Percentiles rank a stretch among this genome's conserved stretches.
Conservation (phyloP, 2,113 vertebrate genomes). For the Microcebus jonahi region DNA sequence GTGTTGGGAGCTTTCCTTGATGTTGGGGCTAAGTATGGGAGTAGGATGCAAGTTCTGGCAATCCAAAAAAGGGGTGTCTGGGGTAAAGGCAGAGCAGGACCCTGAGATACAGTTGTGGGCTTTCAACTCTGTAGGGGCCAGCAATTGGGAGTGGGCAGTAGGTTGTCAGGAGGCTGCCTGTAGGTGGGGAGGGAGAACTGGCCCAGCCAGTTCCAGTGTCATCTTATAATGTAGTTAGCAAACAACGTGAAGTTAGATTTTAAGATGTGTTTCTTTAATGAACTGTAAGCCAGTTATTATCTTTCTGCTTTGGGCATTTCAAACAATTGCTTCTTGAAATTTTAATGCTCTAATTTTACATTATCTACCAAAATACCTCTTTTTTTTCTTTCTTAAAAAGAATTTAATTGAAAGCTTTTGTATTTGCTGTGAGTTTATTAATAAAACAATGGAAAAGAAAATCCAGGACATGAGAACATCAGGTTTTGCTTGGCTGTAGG, state of each 20-base stretch:
- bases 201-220: background rate
- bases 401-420: background rate
- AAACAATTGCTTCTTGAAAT: slow-evolving; percentile 41
- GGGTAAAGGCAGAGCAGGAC: background rate
- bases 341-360: slow-evolving; percentile 35
- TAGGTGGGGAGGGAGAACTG: background rate
- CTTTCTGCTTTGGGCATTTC: slow-evolving; percentile 42
- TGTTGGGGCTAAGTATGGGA: background rate
- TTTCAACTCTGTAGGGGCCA: background rate
- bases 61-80: background rate
- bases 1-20: background rate
- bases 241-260: background rate
- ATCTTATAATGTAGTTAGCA: background rate
- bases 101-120: background rate
- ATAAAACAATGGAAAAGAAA: background rate
- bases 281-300: background rate
- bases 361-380: background rate
- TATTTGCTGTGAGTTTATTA: background rate
- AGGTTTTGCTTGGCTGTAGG: background rate
- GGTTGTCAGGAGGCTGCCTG: no score
- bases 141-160: background rate
- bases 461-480: no score
- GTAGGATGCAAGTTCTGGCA: no score
- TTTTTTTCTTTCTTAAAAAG: background rate
- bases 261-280: slow-evolving; percentile 24